These are phyloP conservation scores for Acrocephalus kingi DNA, from an alignment of 2,113 vertebrate species.

Conservation along the genomic window DNA sequence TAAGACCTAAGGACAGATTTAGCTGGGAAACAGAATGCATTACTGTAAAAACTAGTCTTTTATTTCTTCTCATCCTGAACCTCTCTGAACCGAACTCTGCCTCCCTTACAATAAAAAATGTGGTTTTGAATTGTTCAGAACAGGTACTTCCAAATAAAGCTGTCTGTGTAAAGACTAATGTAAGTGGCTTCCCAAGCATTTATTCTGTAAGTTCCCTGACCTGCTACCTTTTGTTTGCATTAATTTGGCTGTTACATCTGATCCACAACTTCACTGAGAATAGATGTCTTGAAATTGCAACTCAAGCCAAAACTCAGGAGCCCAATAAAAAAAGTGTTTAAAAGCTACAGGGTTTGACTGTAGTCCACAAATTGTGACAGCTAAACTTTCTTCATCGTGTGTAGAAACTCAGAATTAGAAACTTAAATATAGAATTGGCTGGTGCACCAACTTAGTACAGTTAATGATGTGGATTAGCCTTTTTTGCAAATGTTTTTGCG, in stretches of 20 bases:
- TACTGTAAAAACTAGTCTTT: neutral
- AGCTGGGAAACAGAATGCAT: neutral
- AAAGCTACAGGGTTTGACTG: neutral
- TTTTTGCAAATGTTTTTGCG: neutral
- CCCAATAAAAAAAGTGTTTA: neutral
- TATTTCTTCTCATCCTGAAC: neutral
- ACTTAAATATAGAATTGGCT: conserved; percentile 30
- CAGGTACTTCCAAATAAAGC: neutral
- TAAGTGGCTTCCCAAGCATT: neutral
- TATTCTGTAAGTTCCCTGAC: neutral
- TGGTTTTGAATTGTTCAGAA: neutral
- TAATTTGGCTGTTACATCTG: neutral
- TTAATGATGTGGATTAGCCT: neutral
- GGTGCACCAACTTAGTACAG: neutral
- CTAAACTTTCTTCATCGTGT: conserved; percentile 5
- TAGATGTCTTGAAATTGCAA: neutral
- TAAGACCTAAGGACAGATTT: neutral
- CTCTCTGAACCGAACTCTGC: neutral
- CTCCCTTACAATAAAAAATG: neutral
- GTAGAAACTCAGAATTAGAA: conserved; percentile 28
- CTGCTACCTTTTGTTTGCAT: neutral
- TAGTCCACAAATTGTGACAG: neutral
- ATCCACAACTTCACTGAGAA: neutral
- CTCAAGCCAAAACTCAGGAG: neutral
- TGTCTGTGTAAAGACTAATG: neutral